Conservation (phyloP, 2,888 invertebrate genomes). For the Crepidodera aurea region DNA sequence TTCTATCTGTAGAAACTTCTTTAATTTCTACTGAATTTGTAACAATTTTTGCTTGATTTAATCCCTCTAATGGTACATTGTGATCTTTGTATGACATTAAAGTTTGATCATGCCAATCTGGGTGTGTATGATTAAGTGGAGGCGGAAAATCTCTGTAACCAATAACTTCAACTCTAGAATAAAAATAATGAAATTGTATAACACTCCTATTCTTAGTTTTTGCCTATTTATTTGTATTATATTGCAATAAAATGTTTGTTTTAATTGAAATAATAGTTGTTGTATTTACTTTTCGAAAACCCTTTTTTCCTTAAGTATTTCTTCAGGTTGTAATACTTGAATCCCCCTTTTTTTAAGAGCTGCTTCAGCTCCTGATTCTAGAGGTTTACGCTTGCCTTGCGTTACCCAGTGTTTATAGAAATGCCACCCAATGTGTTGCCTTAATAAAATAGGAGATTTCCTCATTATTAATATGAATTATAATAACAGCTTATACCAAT, state of each 20-base stretch:
- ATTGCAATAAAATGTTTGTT: neutral
- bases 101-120: slow-evolving; percentile 70
- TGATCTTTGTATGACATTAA: slow-evolving; percentile 69
- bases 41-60: slow-evolving; percentile 80
- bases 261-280: no score
- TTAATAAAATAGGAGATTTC: slow-evolving; percentile 67
- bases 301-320: slow-evolving; percentile 64
- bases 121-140: slow-evolving; percentile 68
- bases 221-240: neutral
- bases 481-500: no score
- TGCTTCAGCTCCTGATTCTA: slow-evolving; percentile 66
- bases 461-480: slow-evolving; percentile 65
- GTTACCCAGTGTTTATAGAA: slow-evolving; percentile 76
- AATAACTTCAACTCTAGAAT: slow-evolving; percentile 57
- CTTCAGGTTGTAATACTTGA: slow-evolving; percentile 68
- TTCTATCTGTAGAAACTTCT: slow-evolving; percentile 68
- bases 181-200: slow-evolving; percentile 4
- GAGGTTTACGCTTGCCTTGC: slow-evolving; percentile 69
- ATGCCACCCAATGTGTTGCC: slow-evolving; percentile 78
- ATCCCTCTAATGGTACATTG: slow-evolving; percentile 75
- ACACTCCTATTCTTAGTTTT: neutral
- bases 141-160: slow-evolving; percentile 61
- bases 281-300: slow-evolving; percentile 45
- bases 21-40: slow-evolving; percentile 77
- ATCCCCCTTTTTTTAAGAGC: slow-evolving; percentile 68